A percentile compares a stretch with the other conserved stretches of the same genome.
phyloP scores from a whole-genome alignment of 2,888 invertebrate species.

The Andrena flavipes region DNA sequence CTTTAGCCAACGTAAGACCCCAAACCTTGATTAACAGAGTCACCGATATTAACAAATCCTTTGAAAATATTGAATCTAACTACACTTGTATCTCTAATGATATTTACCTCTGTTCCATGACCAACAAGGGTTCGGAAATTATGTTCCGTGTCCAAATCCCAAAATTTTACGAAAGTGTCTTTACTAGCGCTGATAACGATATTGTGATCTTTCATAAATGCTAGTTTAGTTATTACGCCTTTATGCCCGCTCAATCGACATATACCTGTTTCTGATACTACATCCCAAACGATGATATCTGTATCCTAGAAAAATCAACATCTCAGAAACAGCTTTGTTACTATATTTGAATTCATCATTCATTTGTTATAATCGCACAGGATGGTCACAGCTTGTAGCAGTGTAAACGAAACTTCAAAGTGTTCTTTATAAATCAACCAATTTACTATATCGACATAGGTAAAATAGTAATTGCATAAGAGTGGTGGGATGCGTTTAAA shows the following conservation, averaged over 20 bases:
- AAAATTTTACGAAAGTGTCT: conserved; percentile 98
- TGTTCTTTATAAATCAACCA: too few relatives aligned
- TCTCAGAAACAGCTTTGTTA: not conserved
- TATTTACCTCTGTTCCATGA: conserved; percentile 91
- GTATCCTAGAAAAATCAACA: conserved; percentile 89
- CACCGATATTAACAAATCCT: conserved; percentile 3
- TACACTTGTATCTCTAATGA: not conserved
- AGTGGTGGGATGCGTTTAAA: too few relatives aligned
- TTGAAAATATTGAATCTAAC: conserved; percentile 10
- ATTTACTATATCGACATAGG: too few relatives aligned
- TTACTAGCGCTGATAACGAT: conserved; percentile 94
- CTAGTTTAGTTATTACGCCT: conserved; percentile 93
- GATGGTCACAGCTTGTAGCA: too few relatives aligned
- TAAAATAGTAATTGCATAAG: too few relatives aligned
- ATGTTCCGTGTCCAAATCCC: conserved; percentile 97
- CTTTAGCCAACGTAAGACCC: conserved; percentile 91
- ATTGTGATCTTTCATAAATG: conserved; percentile 89
- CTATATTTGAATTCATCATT: not conserved
- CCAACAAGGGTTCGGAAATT: conserved; percentile 98
- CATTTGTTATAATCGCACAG: not conserved
- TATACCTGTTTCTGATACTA: conserved; percentile 95
- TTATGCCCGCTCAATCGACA: conserved; percentile 97
- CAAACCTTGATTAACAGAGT: conserved; percentile 89
- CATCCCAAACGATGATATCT: conserved; percentile 97
- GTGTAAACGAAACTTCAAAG: too few relatives aligned